A percentile compares a stretch with the other conserved stretches of the same genome.
phyloP scores from a whole-genome alignment of 2,888 invertebrate genomes.

The Macroteleia sp. region DNA sequence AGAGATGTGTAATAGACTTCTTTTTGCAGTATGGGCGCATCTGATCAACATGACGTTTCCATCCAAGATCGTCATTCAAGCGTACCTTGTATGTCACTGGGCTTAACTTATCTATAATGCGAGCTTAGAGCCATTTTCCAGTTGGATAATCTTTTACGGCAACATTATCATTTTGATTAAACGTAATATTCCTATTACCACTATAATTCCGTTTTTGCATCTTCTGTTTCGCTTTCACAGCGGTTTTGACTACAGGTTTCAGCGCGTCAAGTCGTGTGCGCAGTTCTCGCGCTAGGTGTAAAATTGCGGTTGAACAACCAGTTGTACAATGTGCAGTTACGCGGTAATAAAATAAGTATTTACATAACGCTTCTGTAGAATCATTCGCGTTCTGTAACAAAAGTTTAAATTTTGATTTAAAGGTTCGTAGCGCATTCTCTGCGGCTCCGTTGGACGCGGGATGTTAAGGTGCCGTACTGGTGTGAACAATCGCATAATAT shows the following conservation, averaged over 20 bases:
- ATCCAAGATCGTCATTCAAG: slow-evolving; percentile 8
- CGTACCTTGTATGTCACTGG: slow-evolving; percentile 50
- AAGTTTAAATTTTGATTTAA: slow-evolving; percentile 64
- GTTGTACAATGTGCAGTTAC: slow-evolving; percentile 64
- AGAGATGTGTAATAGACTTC: no score
- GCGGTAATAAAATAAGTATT: slow-evolving; percentile 62
- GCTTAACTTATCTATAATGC: slow-evolving; percentile 30
- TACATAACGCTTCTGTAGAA: slow-evolving; percentile 43
- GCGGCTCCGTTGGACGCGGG: no score
- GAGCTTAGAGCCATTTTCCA: slow-evolving; percentile 37
- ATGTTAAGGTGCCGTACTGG: background rate
- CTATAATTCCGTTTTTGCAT: slow-evolving; percentile 36
- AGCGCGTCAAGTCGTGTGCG: slow-evolving; percentile 52
- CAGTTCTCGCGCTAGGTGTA: slow-evolving; percentile 44
- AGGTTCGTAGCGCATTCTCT: slow-evolving; percentile 56
- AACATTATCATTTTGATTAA: slow-evolving; percentile 17
- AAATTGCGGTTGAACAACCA: slow-evolving; percentile 51
- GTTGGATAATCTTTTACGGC: slow-evolving; percentile 48
- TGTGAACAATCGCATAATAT: background rate
- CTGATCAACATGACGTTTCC: slow-evolving; percentile 62
- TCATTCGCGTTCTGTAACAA: slow-evolving; percentile 6
- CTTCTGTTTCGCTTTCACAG: slow-evolving; percentile 25
- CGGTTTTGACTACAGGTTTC: slow-evolving; percentile 10
- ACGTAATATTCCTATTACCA: slow-evolving; percentile 39
- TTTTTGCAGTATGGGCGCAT: slow-evolving; percentile 29